Conservation (phyloP, 1,140 invertebrate genomes). For the Philaenus spumarius region DNA sequence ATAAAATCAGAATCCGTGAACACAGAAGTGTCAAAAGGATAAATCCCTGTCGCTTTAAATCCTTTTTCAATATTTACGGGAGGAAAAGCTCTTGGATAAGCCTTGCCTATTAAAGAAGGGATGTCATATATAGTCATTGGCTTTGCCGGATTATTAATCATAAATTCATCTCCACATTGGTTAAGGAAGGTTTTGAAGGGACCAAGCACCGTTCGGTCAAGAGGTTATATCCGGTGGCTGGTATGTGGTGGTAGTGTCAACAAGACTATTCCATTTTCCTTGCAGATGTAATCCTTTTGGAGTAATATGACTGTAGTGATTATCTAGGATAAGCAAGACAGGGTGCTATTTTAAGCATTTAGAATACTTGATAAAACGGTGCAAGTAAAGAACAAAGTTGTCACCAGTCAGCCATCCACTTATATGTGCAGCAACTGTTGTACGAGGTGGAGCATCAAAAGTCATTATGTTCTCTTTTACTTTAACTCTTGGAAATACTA, state of each 20-base stretch:
- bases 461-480: slow-evolving; percentile 14
- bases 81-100: slow-evolving; percentile 37
- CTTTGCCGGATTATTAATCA: slow-evolving; percentile 41
- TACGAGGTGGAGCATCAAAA: slow-evolving; percentile 12
- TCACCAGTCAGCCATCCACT: slow-evolving; percentile 22
- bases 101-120: slow-evolving; percentile 36
- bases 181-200: slow-evolving; percentile 39
- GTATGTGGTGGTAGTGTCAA: slow-evolving; percentile 30
- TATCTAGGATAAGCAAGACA: slow-evolving; percentile 24
- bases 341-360: slow-evolving; percentile 10
- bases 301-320: slow-evolving; percentile 25
- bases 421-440: slow-evolving; percentile 5
- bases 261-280: slow-evolving; percentile 19
- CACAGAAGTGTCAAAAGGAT: slow-evolving; percentile 35
- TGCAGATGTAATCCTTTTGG: slow-evolving; percentile 6
- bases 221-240: slow-evolving; percentile 36
- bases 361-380: slow-evolving; percentile 11
- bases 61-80: no score
- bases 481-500: no score
- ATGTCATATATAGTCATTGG: slow-evolving; percentile 45
- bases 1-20: slow-evolving; percentile 37
- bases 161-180: slow-evolving; percentile 38
- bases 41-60: slow-evolving; percentile 37
- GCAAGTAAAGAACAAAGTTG: slow-evolving; percentile 8
- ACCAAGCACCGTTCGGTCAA: slow-evolving; percentile 38